Percentiles rank a stretch among this genome's conserved stretches.
phyloP scores from a whole-genome alignment of 1,140 invertebrate genomes.

The Leptinotarsa undecemlineata region DNA sequence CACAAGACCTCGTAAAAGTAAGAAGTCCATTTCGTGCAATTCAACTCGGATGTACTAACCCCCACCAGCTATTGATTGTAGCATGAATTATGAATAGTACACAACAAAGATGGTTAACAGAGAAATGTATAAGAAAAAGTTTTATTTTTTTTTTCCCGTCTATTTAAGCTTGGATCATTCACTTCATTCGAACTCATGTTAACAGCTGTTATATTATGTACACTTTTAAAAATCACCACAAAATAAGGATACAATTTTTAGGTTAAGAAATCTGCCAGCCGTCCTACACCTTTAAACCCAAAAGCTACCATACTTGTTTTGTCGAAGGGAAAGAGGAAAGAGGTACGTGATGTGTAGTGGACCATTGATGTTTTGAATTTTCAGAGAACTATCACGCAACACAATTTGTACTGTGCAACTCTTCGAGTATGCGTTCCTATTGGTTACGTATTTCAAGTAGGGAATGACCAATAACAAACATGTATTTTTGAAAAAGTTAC shows the following conservation, averaged over 20 bases:
- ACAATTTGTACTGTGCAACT: background rate
- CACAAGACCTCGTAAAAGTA: constrained; percentile 17
- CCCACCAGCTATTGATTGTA: constrained; percentile 29
- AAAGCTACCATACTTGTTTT: constrained; percentile 23
- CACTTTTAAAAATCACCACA: constrained; percentile 5
- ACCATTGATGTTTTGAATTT: constrained; percentile 9
- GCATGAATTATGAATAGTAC: constrained; percentile 14
- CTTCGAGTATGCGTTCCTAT: background rate
- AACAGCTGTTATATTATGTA: constrained; percentile 7
- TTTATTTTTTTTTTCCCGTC: background rate
- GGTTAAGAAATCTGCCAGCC: constrained; percentile 21
- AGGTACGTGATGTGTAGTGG: constrained; percentile 26
- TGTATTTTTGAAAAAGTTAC: background rate
- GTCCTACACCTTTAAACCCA: constrained; percentile 5
- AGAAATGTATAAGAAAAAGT: constrained; percentile 5
- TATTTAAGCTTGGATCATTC: background rate
- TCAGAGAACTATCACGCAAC: background rate
- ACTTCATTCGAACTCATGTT: background rate
- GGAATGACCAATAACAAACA: constrained; percentile 6
- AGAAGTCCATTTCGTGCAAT: constrained; percentile 18
- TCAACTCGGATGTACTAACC: constrained; percentile 16
- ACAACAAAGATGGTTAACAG: constrained; percentile 29
- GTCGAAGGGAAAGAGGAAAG: constrained; percentile 24
- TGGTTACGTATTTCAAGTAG: background rate
- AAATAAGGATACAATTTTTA: constrained; percentile 13